Conservation (phyloP, 2,888 invertebrate species). For the Nymphalis urticae region DNA sequence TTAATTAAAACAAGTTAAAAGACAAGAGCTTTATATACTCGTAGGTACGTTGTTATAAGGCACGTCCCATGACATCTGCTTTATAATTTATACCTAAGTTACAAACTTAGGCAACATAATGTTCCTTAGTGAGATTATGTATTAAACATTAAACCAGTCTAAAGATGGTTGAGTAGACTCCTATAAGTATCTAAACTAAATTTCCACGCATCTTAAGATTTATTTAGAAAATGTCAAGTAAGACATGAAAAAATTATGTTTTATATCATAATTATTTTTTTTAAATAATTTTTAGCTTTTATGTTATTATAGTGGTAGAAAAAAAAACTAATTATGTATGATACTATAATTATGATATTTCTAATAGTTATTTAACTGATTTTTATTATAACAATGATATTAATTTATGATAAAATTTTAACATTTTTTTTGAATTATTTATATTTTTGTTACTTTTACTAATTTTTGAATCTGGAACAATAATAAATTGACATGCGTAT, state of each 20-base stretch:
- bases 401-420: too few species aligned
- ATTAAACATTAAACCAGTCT: conserved; percentile 18
- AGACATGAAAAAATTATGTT: background rate
- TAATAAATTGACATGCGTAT: too few species aligned
- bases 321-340: too few species aligned
- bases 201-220: background rate
- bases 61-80: conserved; percentile 7
- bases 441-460: too few species aligned
- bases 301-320: too few species aligned
- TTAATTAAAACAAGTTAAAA: background rate
- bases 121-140: conserved; percentile 18
- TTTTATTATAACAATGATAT: too few species aligned
- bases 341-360: too few species aligned
- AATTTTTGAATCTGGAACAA: too few species aligned
- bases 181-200: background rate
- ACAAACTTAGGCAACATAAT: conserved; percentile 6
- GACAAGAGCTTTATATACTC: background rate
- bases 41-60: background rate
- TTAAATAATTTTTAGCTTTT: too few species aligned
- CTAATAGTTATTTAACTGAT: background rate
- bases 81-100: conserved; percentile 10
- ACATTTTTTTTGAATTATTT: too few species aligned
- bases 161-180: background rate
- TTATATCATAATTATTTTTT: too few species aligned
- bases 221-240: background rate